These are phyloP conservation scores for Caenorhabditis afra DNA, from an alignment of 2,888 invertebrate genomes.

Conservation along the genomic window DNA sequence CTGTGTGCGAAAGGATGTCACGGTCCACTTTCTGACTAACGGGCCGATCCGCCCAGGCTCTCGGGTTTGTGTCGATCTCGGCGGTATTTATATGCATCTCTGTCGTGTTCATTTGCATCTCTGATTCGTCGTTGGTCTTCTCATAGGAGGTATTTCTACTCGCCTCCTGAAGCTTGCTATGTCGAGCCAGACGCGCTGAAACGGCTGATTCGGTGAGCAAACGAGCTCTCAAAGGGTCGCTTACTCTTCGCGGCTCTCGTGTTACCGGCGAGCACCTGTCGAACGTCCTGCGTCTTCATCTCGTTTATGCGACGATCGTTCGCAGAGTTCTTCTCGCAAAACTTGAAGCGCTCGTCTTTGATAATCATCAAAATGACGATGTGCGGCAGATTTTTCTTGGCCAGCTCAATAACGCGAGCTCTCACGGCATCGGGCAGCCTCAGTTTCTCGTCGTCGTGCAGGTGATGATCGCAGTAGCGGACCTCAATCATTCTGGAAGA, in stretches of 20 bases:
- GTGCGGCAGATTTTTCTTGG: constrained; percentile 64
- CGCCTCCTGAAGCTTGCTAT: too few species aligned
- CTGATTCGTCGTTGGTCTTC: too few species aligned
- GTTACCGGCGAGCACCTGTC: constrained; percentile 57
- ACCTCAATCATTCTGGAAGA: constrained; percentile 68
- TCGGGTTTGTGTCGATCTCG: too few species aligned
- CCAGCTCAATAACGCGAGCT: constrained; percentile 63
- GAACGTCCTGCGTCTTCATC: constrained; percentile 59
- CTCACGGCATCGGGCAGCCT: constrained; percentile 60
- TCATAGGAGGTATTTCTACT: too few species aligned
- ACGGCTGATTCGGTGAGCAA: not conserved
- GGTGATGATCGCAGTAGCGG: constrained; percentile 72
- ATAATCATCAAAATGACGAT: constrained; percentile 69
- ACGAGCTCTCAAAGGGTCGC: too few species aligned
- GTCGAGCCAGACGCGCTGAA: constrained; percentile 6
- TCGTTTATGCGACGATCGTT: constrained; percentile 60
- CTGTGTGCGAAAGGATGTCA: constrained; percentile 8
- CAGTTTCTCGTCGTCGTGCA: constrained; percentile 68
- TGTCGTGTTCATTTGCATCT: too few species aligned
- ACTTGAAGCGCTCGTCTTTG: constrained; percentile 63
- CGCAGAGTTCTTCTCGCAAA: constrained; percentile 55
- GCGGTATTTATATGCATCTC: too few species aligned
- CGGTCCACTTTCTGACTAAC: constrained; percentile 25
- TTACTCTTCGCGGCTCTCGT: constrained; percentile 47
- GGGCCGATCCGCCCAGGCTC: too few species aligned